These are phyloP conservation scores for Masnerella sp. DNA, from an alignment of 2,888 invertebrate species.

Conservation along the genomic window DNA sequence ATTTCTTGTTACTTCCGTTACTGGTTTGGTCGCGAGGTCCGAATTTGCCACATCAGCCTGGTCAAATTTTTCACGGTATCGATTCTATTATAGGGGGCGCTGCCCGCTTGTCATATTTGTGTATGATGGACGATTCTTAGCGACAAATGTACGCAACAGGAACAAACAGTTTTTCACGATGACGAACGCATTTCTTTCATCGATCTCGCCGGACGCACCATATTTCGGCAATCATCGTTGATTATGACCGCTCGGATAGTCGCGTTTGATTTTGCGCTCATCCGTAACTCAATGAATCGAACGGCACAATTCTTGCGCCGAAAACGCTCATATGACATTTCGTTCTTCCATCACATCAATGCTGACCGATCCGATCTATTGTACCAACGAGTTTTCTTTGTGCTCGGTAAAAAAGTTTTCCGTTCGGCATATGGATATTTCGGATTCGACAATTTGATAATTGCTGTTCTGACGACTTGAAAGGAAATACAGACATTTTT, in stretches of 20 bases:
- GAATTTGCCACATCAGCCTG: slow-evolving; percentile 75
- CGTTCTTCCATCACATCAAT: slow-evolving; percentile 41
- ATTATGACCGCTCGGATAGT: slow-evolving; percentile 72
- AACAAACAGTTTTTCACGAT: slow-evolving; percentile 71
- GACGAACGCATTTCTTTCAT: slow-evolving; percentile 74
- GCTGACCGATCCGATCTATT: slow-evolving; percentile 56
- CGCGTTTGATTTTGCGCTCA: slow-evolving; percentile 65
- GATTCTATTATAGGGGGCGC: slow-evolving; percentile 71
- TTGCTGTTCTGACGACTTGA: no score
- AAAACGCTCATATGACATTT: slow-evolving; percentile 48
- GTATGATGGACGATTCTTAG: slow-evolving; percentile 76
- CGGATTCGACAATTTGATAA: no score
- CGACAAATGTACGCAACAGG: slow-evolving; percentile 62
- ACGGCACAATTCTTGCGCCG: slow-evolving; percentile 27
- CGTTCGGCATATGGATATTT: slow-evolving; percentile 4
- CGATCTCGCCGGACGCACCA: slow-evolving; percentile 66
- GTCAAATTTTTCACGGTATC: slow-evolving; percentile 76
- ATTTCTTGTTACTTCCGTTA: slow-evolving; percentile 54
- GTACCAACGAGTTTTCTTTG: slow-evolving; percentile 34
- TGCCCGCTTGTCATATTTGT: slow-evolving; percentile 77
- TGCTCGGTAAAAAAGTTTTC: slow-evolving; percentile 8
- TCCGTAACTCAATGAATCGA: slow-evolving; percentile 56
- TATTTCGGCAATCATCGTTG: slow-evolving; percentile 72
- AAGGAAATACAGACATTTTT: no score
- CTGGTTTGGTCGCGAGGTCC: slow-evolving; percentile 65